phyloP scores from a whole-genome alignment of 1,140 invertebrate genomes.

The Drosophila hydei region DNA sequence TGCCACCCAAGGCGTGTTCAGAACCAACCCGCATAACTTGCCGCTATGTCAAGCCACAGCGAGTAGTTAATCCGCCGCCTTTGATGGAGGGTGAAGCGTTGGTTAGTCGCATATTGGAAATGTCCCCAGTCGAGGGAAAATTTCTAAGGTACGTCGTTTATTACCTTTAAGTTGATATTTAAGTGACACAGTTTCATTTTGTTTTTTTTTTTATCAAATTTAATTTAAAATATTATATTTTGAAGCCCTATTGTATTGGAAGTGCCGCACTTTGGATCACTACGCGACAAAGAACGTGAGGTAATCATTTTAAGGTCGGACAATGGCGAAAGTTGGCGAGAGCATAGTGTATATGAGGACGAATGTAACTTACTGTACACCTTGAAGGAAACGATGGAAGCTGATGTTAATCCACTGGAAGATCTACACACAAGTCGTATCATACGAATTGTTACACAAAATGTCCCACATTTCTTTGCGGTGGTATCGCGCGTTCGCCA shows the following conservation, averaged over 20 bases:
- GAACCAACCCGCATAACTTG: conserved; percentile 97
- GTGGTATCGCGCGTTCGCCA: conserved; percentile 98
- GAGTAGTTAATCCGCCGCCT: conserved; percentile 96
- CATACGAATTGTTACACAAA: conserved; percentile 97
- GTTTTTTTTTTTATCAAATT: too few species aligned
- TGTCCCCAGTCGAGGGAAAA: conserved; percentile 98
- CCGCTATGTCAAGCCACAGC: conserved; percentile 93
- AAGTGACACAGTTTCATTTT: too few species aligned
- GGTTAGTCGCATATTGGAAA: conserved; percentile 96
- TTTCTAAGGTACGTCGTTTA: conserved; percentile 90
- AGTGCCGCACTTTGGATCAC: conserved; percentile 98
- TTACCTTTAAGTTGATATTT: neutral
- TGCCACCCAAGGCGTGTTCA: conserved; percentile 97
- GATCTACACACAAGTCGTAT: conserved; percentile 93
- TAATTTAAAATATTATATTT: neutral
- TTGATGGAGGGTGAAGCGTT: conserved; percentile 99
- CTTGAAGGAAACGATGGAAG: conserved; percentile 93
- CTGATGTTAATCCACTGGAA: conserved; percentile 93
- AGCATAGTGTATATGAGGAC: conserved; percentile 97
- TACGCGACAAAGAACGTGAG: conserved; percentile 97
- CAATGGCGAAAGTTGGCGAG: conserved; percentile 99
- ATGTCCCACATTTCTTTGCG: conserved; percentile 99
- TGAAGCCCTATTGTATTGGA: conserved; percentile 96
- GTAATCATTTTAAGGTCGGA: conserved; percentile 98
- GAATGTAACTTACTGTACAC: conserved; percentile 96